Percentiles rank a stretch among this genome's conserved stretches.
phyloP scores from a whole-genome alignment of 1,140 invertebrate genomes.

The Aethina tumida region DNA sequence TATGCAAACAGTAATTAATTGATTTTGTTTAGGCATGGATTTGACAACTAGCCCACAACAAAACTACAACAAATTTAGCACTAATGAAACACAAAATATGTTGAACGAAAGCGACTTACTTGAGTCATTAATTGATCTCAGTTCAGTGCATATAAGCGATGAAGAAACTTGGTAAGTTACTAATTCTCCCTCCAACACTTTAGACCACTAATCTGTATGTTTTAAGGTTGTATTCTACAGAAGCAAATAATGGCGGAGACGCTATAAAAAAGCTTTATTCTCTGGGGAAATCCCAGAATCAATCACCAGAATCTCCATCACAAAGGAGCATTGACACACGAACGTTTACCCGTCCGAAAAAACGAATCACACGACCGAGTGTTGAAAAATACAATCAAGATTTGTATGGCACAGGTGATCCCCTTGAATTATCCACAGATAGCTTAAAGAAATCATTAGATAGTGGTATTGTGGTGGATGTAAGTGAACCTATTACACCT shows the following conservation, averaged over 20 bases:
- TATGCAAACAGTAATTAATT: neutral
- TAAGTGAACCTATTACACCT: neutral
- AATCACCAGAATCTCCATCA: conserved; percentile 6
- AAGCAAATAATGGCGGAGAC: too few relatives aligned
- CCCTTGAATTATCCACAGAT: conserved; percentile 6
- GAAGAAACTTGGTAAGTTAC: conserved; percentile 32
- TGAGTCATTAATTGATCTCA: conserved; percentile 29
- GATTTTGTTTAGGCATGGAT: conserved; percentile 20
- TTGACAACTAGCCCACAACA: conserved; percentile 18
- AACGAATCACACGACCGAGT: conserved; percentile 32
- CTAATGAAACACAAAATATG: conserved; percentile 3
- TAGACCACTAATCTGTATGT: neutral
- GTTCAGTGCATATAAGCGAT: conserved; percentile 25
- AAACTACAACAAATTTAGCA: conserved; percentile 8
- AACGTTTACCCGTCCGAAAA: conserved; percentile 42
- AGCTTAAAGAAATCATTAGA: conserved; percentile 2
- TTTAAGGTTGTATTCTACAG: conserved; percentile 11
- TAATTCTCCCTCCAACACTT: neutral
- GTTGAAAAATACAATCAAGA: conserved; percentile 35
- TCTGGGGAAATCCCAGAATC: conserved; percentile 1
- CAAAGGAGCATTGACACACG: conserved; percentile 37
- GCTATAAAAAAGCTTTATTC: too few relatives aligned
- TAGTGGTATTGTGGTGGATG: conserved; percentile 8
- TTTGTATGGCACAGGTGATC: conserved; percentile 21
- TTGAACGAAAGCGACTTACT: too few relatives aligned